Base-by-base conservation (phyloP, 2,888 invertebrate genomes). In the Eupithecia pulchellata region DNA sequence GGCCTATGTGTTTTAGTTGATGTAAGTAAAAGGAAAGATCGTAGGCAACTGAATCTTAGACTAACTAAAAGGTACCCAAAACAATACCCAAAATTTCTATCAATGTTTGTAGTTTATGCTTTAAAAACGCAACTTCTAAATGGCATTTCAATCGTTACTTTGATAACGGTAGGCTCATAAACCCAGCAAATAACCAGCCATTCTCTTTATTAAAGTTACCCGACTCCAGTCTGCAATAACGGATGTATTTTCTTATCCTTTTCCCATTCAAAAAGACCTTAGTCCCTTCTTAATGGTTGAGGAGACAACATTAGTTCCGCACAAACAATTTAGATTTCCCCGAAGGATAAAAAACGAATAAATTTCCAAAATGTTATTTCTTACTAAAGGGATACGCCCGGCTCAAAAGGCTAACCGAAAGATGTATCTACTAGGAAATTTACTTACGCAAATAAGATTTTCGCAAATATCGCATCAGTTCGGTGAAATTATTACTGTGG, bases 281-380 rank as follows among this genome's bases (percentile, higher is more conserved):
- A 78, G 76, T 75, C 80, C 80, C 78, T 82, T 79, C 72, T 76
- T 82, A 84, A 85, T 81, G 76, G 83, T 82, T 77, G 77, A 78
- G 66, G 66, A 76, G 73, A 74, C 76, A 77, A 82, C 87, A 87
- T 89, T 88, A 85, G 83, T 84, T 85, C 83, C 80, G 81, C 81
- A 79, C 76, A 84, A 84, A 82, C 82, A 84, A 82, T 84, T 84
- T 82, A 76, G 80, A 77, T 72, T 74, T 72, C 74, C 78, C 76
- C 72, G 66, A 73, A 69, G 78, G 77, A 75, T 74, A 79, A 66
- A 74, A 72, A 78, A 73, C 64, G 74, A 75, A 80, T 78, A 76
- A 77, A 79, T 78, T 78, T 69, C 64, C 76, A 73, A 79, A 81
- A 75, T 78, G 78, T 75, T 78, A 76, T 80, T 78, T 77, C 68